Base-by-base conservation (phyloP, 23 tunicate species). In the Aplidium turbinatum region DNA sequence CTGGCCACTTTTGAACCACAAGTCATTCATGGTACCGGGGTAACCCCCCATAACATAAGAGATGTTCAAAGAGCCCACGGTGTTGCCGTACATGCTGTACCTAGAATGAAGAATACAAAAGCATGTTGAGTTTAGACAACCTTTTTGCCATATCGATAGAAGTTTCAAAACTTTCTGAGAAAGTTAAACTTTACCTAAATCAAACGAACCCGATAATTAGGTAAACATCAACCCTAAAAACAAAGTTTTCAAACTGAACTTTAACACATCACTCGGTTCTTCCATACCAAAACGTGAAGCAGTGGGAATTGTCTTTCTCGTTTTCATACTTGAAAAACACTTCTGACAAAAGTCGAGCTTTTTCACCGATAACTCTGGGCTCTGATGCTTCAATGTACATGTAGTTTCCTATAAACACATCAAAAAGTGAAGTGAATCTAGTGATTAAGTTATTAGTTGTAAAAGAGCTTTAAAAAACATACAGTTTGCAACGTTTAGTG, bases 241-340 rank as follows among this genome's bases (percentile, higher is more conserved):
- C n/a, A n/a, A n/a, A n/a, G n/a, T n/a, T n/a, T n/a, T n/a, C n/a
- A n/a, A n/a, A n/a, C n/a, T n/a, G n/a, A n/a, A n/a, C n/a, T n/a
- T n/a, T n/a, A n/a, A n/a, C n/a, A n/a, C n/a, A n/a, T n/a, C n/a
- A n/a, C n/a, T n/a, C n/a, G n/a, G n/a, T n/a, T n/a, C n/a, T n/a
- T n/a, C n/a, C n/a, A n/a, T 73, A 88, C 96, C 87, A 88, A 33
- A 88, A 88, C 3, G 75, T 68, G 63, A 91, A 67, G 58, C 97
- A 91, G 73, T 91, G 97, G 35, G 84, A 29, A 60, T 84, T 81
- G 24, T 75, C 73, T 5, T 24, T 13, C 1, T 25, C 39, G 25
- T 52, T 18, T 31, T 55, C 22, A 52, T 38, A 62, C 33, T 84
- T 82, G 22, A 81, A 45, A 72, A 91, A 91, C 22, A 55, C 77